Conservation (phyloP, 2,888 invertebrate genomes). For the Phytoseiulus persimilis region DNA sequence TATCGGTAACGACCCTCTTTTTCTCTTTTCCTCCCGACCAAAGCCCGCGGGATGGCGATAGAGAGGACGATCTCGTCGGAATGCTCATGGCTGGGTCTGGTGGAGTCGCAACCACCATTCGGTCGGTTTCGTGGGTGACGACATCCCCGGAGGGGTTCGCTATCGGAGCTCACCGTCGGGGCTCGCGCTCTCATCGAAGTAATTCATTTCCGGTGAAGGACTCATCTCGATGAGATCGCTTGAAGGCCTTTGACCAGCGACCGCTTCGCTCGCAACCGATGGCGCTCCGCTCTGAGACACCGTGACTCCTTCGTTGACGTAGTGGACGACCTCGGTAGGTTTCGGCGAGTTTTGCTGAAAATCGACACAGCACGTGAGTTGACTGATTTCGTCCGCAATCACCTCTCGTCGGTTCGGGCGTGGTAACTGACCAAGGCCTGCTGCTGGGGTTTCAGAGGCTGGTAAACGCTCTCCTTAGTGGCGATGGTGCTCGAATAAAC, state of each 20-base stretch:
- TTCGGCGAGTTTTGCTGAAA: slow-evolving; percentile 27
- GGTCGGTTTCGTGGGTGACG: too few relatives aligned
- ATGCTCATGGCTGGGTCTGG: too few relatives aligned
- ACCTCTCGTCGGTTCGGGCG: too few relatives aligned
- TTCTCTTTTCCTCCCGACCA: too few relatives aligned
- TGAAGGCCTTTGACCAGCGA: background rate
- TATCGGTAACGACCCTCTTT: too few relatives aligned
- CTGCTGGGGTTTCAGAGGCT: background rate
- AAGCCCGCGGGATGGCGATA: too few relatives aligned
- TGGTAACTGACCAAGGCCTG: background rate
- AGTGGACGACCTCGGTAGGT: background rate
- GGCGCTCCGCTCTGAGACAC: background rate
- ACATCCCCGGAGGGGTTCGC: too few relatives aligned
- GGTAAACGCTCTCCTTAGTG: slow-evolving; percentile 10
- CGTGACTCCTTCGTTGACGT: slow-evolving; percentile 25
- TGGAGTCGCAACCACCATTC: too few relatives aligned
- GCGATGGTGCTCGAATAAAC: slow-evolving; percentile 14
- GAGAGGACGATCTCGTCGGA: too few relatives aligned
- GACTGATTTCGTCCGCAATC: too few relatives aligned
- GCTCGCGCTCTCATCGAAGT: background rate
- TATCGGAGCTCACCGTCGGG: background rate
- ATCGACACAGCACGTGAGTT: background rate
- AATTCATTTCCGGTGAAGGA: slow-evolving; percentile 14
- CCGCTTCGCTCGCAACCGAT: background rate
- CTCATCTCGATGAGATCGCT: slow-evolving; percentile 19